Conservation (phyloP, 2,888 invertebrate genomes). For the Pardosa pseudoannulata region DNA sequence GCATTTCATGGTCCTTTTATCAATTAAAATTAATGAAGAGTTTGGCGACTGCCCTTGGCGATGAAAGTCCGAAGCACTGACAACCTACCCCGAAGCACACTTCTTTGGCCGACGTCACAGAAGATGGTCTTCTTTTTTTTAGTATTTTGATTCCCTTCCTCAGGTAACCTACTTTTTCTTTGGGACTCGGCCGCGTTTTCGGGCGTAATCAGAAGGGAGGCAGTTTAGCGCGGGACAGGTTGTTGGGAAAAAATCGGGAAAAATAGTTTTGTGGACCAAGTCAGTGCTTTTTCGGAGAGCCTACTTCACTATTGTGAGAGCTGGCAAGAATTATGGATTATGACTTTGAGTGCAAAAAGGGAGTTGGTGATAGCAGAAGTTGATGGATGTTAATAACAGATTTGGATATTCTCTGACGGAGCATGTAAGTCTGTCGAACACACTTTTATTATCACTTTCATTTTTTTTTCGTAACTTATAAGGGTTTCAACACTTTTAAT, state of each 20-base stretch:
- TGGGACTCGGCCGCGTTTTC: conserved; percentile 52
- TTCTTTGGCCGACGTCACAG: conserved; percentile 37
- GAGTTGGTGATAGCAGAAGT: conserved; percentile 9
- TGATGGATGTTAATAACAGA: conserved; percentile 42
- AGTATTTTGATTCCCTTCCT: background rate
- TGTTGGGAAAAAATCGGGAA: conserved; percentile 7
- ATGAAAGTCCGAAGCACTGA: conserved; percentile 30
- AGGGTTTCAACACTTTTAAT: no score
- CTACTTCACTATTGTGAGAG: background rate
- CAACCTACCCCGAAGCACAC: conserved; percentile 17
- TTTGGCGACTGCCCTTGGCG: conserved; percentile 23
- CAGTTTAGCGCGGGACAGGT: background rate
- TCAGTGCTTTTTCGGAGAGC: background rate
- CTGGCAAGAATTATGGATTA: conserved; percentile 47
- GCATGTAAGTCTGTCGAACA: conserved; percentile 44
- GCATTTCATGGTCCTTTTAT: background rate
- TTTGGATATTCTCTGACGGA: conserved; percentile 59
- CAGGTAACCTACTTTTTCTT: conserved; percentile 46
- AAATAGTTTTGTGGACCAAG: background rate
- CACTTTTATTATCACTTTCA: no score
- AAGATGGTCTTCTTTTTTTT: conserved; percentile 23
- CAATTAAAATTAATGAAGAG: conserved; percentile 14
- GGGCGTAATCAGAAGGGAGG: conserved; percentile 22
- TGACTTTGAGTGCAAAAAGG: background rate
- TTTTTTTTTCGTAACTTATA: no score